A percentile compares a stretch with the other conserved stretches of the same genome.
Evolutionary conservation across 2,113 vertebrate species (phyloP).

Genomic region (Dryoscopus gambensis): DNA sequence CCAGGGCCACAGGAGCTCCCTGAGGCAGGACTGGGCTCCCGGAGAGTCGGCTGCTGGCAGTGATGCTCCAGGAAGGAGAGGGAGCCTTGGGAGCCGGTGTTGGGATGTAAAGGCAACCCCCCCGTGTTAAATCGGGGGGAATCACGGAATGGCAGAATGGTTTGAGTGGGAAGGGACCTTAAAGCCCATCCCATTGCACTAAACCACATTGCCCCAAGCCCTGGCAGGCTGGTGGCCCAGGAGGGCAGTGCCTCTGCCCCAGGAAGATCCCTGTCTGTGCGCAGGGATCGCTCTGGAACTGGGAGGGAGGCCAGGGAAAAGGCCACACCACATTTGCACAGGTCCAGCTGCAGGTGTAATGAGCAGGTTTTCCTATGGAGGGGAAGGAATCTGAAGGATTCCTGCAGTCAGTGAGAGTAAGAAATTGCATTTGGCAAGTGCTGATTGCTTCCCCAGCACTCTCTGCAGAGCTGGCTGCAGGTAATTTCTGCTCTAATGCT

Average conservation of each 20-base stretch:
- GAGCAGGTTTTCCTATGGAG: background rate
- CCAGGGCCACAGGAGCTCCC: background rate
- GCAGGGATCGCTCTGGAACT: accelerated
- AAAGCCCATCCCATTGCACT: background rate
- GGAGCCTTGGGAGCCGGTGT: background rate
- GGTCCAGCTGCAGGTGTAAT: background rate
- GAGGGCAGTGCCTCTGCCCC: background rate
- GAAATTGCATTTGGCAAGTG: background rate
- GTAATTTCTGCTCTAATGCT: constrained; percentile 71
- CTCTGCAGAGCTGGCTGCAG: constrained; percentile 41
- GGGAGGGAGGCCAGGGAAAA: background rate
- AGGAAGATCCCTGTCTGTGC: background rate
- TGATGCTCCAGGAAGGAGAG: background rate
- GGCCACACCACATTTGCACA: background rate
- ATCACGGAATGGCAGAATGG: accelerated
- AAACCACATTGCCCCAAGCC: accelerated
- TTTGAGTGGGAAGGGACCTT: background rate
- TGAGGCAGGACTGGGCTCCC: accelerated
- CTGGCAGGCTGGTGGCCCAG: background rate
- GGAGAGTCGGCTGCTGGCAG: background rate
- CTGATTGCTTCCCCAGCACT: background rate
- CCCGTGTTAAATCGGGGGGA: background rate
- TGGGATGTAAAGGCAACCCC: accelerated
- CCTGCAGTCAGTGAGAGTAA: background rate
- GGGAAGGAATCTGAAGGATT: background rate